Percentiles rank a stretch among this genome's conserved stretches.
Evolutionary conservation across 2,797 vertebrate species (phyloP).

Genomic region (Siniperca scherzeri): DNA sequence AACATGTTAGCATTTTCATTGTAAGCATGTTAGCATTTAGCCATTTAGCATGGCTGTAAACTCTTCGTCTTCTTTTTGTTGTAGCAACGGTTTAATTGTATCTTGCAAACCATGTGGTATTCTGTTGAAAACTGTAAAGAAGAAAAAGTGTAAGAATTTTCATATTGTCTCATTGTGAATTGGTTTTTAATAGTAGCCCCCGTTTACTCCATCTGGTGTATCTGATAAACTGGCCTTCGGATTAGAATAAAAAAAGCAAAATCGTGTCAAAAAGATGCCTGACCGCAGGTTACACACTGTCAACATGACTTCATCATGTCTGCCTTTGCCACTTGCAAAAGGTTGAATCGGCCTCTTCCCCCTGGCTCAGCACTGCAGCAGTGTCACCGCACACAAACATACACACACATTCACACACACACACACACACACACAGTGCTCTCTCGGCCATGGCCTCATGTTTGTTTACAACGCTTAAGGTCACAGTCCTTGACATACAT

Average conservation of each 20-base stretch:
- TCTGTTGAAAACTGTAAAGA: background rate
- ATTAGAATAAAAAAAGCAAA: conserved; percentile 61
- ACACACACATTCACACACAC: background rate
- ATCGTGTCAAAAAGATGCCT: conserved; percentile 65
- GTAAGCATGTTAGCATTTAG: too few species aligned
- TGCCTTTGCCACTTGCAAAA: conserved; percentile 84
- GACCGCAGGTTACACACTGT: conserved; percentile 72
- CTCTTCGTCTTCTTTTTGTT: too few species aligned
- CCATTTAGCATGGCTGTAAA: too few species aligned
- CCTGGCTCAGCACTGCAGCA: conserved; percentile 66
- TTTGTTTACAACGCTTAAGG: conserved; percentile 60
- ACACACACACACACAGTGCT: conserved; percentile 2
- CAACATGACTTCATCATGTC: conserved; percentile 81
- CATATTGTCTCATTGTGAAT: background rate
- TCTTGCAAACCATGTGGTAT: background rate
- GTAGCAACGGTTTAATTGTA: too few species aligned
- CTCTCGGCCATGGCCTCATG: conserved; percentile 34
- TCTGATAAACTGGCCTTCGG: conserved; percentile 55
- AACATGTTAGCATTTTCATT: background rate
- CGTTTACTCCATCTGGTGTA: conserved; percentile 21
- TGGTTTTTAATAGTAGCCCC: background rate
- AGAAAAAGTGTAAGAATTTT: background rate
- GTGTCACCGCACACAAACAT: conserved; percentile 50
- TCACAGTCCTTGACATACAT: conserved; percentile 50
- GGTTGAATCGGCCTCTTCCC: conserved; percentile 71